Percentiles rank a stretch among this genome's conserved stretches.
Evolutionary conservation across 2,797 vertebrate genomes (phyloP).

Genomic region (Sebastes steindachneri): DNA sequence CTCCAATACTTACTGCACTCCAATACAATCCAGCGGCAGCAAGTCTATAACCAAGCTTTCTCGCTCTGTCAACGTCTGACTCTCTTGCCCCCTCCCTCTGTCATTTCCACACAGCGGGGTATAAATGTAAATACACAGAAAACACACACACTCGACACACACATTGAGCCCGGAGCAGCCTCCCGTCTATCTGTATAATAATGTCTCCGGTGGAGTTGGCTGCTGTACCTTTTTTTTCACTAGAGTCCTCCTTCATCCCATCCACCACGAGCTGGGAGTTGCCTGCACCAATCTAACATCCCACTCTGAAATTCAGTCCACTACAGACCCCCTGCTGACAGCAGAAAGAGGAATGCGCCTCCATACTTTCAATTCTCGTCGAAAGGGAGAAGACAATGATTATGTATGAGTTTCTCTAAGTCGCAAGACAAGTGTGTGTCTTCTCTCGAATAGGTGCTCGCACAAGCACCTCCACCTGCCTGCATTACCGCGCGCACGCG

Average conservation of each 20-base stretch:
- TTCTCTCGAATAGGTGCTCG: background rate
- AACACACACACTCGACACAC: constrained; percentile 42
- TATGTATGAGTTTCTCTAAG: constrained; percentile 13
- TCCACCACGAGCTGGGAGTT: constrained; percentile 42
- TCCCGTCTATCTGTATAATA: constrained; percentile 66
- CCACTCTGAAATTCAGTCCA: constrained; percentile 54
- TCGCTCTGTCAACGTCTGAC: constrained; percentile 53
- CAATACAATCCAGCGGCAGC: constrained; percentile 12
- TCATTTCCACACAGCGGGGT: constrained; percentile 53
- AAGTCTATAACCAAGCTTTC: constrained; percentile 26
- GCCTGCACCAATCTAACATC: constrained; percentile 41
- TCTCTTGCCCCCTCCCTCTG: constrained; percentile 46
- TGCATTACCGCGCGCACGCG: background rate
- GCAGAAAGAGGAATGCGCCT: constrained; percentile 26
- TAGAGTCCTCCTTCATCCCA: constrained; percentile 53
- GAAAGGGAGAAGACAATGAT: constrained; percentile 3
- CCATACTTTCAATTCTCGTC: constrained; percentile 14
- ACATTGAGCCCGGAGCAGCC: constrained; percentile 61
- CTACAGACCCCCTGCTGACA: constrained; percentile 55
- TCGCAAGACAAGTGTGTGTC: background rate
- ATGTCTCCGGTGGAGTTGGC: constrained; percentile 64
- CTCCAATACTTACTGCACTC: constrained; percentile 4
- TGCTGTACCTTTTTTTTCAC: constrained; percentile 50
- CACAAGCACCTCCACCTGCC: constrained; percentile 9
- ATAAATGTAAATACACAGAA: constrained; percentile 66